A percentile compares a stretch with the other conserved stretches of the same genome.
These are phyloP conservation scores for Leptoclinus maculatus DNA, from an alignment of 2,797 vertebrate genomes.

Conservation along the genomic window DNA sequence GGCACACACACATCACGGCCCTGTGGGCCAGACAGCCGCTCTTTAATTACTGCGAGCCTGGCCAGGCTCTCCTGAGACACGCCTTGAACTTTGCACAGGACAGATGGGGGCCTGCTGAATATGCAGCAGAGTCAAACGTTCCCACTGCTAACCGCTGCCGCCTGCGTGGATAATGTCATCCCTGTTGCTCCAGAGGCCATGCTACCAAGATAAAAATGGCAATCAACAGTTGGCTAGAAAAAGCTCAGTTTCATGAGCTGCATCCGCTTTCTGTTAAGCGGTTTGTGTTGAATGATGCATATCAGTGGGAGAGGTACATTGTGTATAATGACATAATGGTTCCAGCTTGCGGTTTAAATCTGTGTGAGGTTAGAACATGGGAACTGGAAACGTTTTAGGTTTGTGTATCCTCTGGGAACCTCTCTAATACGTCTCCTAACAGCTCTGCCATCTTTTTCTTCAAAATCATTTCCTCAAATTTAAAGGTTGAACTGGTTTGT, in stretches of 20 bases:
- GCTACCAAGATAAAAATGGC: slow-evolving; percentile 77
- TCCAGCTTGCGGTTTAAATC: slow-evolving; percentile 42
- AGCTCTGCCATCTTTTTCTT: slow-evolving; percentile 15
- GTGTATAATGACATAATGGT: slow-evolving; percentile 54
- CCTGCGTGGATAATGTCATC: slow-evolving; percentile 80
- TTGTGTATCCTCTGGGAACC: slow-evolving; percentile 29
- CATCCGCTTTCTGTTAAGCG: slow-evolving; percentile 49
- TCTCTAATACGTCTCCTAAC: slow-evolving; percentile 21
- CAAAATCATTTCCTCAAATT: slow-evolving; percentile 21
- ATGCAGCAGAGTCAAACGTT: slow-evolving; percentile 74
- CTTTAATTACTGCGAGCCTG: slow-evolving; percentile 84
- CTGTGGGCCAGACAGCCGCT: slow-evolving; percentile 79
- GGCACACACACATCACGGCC: slow-evolving; percentile 71
- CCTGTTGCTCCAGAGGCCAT: slow-evolving; percentile 72
- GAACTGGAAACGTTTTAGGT: slow-evolving; percentile 20
- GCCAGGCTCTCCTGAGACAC: slow-evolving; percentile 79
- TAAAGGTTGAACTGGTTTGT: slow-evolving; percentile 27
- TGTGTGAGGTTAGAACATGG: slow-evolving; percentile 35
- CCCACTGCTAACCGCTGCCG: slow-evolving; percentile 79
- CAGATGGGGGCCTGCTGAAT: slow-evolving; percentile 79
- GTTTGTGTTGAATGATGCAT: slow-evolving; percentile 42
- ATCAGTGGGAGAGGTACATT: slow-evolving; percentile 47
- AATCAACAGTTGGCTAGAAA: slow-evolving; percentile 61
- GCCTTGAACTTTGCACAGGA: slow-evolving; percentile 85
- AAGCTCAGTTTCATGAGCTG: slow-evolving; percentile 50